Conservation (phyloP, 2,888 invertebrate species). For the Griposia aprilina region DNA sequence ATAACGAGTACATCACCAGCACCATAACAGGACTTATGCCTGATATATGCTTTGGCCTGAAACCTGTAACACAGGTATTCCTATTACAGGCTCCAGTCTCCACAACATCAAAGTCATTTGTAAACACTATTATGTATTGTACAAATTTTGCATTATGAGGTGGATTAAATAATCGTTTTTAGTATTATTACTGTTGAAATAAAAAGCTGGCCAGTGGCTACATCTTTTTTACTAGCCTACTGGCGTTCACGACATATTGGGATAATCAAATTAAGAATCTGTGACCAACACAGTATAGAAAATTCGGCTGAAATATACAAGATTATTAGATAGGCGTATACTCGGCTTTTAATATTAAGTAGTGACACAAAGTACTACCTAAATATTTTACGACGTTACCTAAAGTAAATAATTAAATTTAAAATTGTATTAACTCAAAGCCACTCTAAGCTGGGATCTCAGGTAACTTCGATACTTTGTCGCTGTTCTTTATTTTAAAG, state of each 20-base stretch:
- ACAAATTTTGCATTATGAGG: too few relatives aligned
- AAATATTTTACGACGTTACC: not conserved
- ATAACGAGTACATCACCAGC: not conserved
- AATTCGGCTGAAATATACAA: not conserved
- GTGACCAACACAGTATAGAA: not conserved
- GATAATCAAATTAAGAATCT: not conserved
- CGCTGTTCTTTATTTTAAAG: slow-evolving; percentile 38
- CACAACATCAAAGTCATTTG: too few relatives aligned
- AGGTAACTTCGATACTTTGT: slow-evolving; percentile 22
- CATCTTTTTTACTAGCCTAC: not conserved
- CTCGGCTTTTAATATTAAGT: not conserved
- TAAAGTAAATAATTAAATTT: too few relatives aligned
- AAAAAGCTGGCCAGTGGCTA: not conserved
- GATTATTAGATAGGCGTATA: not conserved
- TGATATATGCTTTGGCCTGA: too few relatives aligned
- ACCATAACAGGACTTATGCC: too few relatives aligned
- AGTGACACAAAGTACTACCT: not conserved
- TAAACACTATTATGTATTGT: too few relatives aligned
- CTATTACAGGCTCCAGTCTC: too few relatives aligned
- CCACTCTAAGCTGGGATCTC: slow-evolving; percentile 11
- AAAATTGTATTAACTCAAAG: slow-evolving; percentile 36
- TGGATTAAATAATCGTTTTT: too few relatives aligned
- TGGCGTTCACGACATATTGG: not conserved
- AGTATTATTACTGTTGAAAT: not conserved
- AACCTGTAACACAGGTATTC: too few relatives aligned